These are phyloP conservation scores for Tursiops truncatus DNA, from an alignment of 2,113 vertebrate genomes.

Conservation along the genomic window DNA sequence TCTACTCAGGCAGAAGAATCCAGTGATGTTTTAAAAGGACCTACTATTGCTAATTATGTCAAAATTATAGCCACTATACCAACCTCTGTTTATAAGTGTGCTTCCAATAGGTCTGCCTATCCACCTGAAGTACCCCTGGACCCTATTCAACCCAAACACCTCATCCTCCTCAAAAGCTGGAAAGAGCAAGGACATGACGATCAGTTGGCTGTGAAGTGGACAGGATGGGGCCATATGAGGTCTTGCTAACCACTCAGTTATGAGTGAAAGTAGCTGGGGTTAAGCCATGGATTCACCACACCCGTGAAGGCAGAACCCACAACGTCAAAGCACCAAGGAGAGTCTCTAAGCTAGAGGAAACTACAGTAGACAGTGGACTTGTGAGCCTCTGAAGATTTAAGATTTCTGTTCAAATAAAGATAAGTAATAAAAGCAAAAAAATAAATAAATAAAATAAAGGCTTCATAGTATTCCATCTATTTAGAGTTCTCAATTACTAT, in stretches of 20 bases:
- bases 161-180: not conserved
- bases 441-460: too few species aligned
- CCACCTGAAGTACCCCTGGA: not conserved
- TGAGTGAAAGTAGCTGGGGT: not conserved
- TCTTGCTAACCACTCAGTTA: not conserved
- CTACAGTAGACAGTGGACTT: too few species aligned
- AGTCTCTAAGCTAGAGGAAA: too few species aligned
- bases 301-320: too few species aligned
- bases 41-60: not conserved
- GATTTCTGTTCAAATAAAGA: too few species aligned
- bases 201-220: not conserved
- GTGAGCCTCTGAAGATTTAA: too few species aligned
- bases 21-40: too few species aligned
- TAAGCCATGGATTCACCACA: not conserved
- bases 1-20: too few species aligned
- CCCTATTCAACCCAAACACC: not conserved
- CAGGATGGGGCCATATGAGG: not conserved
- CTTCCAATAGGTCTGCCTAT: not conserved
- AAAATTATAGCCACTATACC: not conserved
- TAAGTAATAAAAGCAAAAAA: too few species aligned
- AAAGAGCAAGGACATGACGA: not conserved
- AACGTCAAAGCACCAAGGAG: not conserved
- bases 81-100: not conserved
- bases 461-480: not conserved
- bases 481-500: constrained; percentile 35